Conservation (phyloP, 2,888 invertebrate genomes). For the Campaea margaritaria region DNA sequence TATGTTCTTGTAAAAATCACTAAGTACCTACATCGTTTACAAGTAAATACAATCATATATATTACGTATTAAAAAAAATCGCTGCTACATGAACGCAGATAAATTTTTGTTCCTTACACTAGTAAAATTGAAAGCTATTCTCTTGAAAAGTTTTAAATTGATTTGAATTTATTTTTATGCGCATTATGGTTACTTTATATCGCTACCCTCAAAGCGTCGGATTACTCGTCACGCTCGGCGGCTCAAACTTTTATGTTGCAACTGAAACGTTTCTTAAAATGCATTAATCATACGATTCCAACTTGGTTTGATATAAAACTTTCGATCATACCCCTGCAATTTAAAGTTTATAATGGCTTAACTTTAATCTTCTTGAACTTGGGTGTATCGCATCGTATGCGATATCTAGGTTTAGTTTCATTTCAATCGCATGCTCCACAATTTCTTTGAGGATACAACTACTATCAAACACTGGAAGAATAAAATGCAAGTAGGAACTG, state of each 20-base stretch:
- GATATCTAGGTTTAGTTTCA: constrained; percentile 56
- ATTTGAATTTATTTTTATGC: constrained; percentile 47
- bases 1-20: too few relatives aligned
- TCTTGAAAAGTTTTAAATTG: constrained; percentile 39
- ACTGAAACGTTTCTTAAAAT: constrained; percentile 74
- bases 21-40: too few relatives aligned
- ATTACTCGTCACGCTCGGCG: constrained; percentile 63
- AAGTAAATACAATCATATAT: too few relatives aligned
- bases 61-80: neutral
- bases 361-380: constrained; percentile 59
- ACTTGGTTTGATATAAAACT: constrained; percentile 53
- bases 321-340: constrained; percentile 58
- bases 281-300: constrained; percentile 71
- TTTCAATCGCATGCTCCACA: constrained; percentile 56
- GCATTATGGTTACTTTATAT: constrained; percentile 45
- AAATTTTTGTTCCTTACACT: constrained; percentile 17
- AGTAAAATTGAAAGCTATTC: constrained; percentile 27
- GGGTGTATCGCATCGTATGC: constrained; percentile 56
- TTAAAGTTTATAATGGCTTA: constrained; percentile 60
- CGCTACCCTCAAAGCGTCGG: constrained; percentile 57
- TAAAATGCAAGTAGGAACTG: neutral
- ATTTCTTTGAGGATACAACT: constrained; percentile 59
- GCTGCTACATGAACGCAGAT: neutral
- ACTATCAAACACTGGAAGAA: neutral
- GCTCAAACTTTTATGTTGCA: constrained; percentile 71